phyloP scores from a whole-genome alignment of 2,888 invertebrate species.

The Vanessa cardui region DNA sequence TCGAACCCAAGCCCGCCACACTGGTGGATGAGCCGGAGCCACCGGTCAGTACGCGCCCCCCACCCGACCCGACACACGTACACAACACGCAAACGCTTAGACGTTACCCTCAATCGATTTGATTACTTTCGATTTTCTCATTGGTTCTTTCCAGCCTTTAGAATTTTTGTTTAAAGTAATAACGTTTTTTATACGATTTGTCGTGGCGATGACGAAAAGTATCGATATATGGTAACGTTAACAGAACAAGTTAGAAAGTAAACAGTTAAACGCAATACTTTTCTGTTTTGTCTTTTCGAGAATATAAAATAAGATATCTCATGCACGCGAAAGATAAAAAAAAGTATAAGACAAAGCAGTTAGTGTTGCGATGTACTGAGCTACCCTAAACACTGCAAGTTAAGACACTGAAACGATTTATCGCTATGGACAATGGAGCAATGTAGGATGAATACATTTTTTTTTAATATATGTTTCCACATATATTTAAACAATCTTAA shows the following conservation, averaged over 20 bases:
- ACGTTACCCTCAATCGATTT: neutral
- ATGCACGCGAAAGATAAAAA: too few relatives aligned
- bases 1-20: conserved; percentile 57
- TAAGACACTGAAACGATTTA: too few relatives aligned
- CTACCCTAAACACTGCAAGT: neutral
- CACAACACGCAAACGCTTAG: neutral
- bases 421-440: too few relatives aligned
- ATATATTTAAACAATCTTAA: too few relatives aligned
- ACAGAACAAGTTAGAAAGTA: neutral
- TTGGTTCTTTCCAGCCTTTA: too few relatives aligned
- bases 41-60: conserved; percentile 28
- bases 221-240: neutral
- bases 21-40: conserved; percentile 63
- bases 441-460: too few relatives aligned
- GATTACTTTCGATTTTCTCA: too few relatives aligned
- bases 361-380: neutral
- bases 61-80: neutral
- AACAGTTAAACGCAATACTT: neutral
- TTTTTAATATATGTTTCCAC: too few relatives aligned
- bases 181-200: too few relatives aligned
- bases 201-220: neutral
- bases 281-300: neutral
- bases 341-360: neutral
- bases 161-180: too few relatives aligned
- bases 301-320: neutral